These are phyloP conservation scores for Onthophagus sagittarius DNA, from an alignment of 2,888 invertebrate species.

Conservation along the genomic window DNA sequence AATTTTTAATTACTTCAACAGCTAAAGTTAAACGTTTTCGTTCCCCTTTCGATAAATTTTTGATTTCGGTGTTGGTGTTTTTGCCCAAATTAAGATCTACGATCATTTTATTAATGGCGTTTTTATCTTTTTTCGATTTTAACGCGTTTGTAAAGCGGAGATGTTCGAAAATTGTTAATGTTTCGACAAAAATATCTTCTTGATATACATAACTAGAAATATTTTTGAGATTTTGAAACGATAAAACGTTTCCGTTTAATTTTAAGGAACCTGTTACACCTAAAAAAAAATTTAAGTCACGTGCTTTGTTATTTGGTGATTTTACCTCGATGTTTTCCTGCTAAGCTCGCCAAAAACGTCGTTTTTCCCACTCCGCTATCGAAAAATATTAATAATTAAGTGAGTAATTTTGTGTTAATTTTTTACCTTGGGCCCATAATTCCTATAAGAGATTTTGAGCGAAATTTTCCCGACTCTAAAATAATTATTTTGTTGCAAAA, in stretches of 20 bases:
- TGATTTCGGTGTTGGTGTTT: constrained; percentile 65
- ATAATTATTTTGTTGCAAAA: background rate
- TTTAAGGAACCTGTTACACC: constrained; percentile 20
- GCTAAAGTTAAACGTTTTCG: constrained; percentile 82
- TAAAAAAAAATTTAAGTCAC: constrained; percentile 5
- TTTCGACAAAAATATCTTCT: constrained; percentile 74
- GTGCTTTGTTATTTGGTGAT: background rate
- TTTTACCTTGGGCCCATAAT: constrained; percentile 68
- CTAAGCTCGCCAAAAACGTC: constrained; percentile 68
- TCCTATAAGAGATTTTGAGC: constrained; percentile 69
- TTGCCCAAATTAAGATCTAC: constrained; percentile 68
- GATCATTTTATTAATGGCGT: constrained; percentile 50
- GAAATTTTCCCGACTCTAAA: constrained; percentile 63
- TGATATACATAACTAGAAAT: constrained; percentile 86
- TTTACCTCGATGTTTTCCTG: constrained; percentile 63
- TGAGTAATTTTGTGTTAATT: background rate
- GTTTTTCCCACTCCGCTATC: constrained; percentile 75
- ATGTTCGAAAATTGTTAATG: constrained; percentile 77
- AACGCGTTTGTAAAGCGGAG: constrained; percentile 71
- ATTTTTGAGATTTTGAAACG: constrained; percentile 59
- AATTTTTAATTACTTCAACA: constrained; percentile 46
- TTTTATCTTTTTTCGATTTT: constrained; percentile 39
- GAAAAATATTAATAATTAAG: constrained; percentile 23
- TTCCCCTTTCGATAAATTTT: constrained; percentile 85
- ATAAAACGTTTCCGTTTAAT: constrained; percentile 51